Conservation (phyloP, 2,113 vertebrate genomes). For the Rutilus rutilus region DNA sequence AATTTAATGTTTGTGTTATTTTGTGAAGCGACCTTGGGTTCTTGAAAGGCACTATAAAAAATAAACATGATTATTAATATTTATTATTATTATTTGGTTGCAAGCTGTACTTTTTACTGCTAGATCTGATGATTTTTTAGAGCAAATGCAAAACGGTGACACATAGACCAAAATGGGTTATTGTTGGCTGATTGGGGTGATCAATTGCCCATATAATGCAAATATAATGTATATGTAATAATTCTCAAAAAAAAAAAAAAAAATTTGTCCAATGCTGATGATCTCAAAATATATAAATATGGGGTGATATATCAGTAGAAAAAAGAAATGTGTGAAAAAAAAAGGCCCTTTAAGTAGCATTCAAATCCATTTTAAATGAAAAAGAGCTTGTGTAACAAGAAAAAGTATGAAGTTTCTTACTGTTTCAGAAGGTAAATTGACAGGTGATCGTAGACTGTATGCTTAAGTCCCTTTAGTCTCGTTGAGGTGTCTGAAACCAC, state of each 20-base stretch:
- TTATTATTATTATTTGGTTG: neutral
- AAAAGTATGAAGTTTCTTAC: slow-evolving; percentile 9
- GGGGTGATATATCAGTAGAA: neutral
- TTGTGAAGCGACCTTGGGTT: too few relatives aligned
- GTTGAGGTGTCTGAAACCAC: slow-evolving; percentile 42
- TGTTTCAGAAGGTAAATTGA: neutral
- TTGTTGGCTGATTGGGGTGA: neutral
- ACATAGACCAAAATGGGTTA: neutral
- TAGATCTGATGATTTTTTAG: neutral
- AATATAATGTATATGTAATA: neutral
- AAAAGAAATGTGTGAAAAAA: neutral
- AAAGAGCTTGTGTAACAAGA: neutral
- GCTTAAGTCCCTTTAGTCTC: slow-evolving; percentile 8
- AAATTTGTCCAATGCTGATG: neutral
- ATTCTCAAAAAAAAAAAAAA: neutral
- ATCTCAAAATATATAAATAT: neutral
- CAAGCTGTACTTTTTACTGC: neutral
- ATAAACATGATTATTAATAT: too few relatives aligned
- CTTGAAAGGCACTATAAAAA: too few relatives aligned
- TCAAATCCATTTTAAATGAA: neutral
- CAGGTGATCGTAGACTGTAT: slow-evolving; percentile 14
- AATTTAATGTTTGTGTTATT: too few relatives aligned
- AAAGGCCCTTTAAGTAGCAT: neutral
- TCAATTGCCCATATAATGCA: too few relatives aligned
- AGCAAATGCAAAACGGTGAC: neutral